A percentile compares a stretch with the other conserved stretches of the same genome.
Conservation (phyloP, 1,140 invertebrate species). For the Melipona quadrifasciata region DNA sequence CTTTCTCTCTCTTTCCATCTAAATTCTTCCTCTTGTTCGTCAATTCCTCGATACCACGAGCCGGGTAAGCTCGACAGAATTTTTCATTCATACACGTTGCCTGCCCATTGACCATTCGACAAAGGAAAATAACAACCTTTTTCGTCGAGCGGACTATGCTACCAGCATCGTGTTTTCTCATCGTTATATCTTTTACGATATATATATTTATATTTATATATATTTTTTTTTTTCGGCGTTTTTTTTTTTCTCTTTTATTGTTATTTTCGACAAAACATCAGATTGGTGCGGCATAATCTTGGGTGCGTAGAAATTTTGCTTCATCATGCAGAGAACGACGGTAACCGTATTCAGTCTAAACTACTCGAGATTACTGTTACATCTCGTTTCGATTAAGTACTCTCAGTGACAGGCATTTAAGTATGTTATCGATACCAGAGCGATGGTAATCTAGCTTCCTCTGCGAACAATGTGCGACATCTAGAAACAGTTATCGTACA, state of each 20-base stretch:
- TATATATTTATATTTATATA: neutral
- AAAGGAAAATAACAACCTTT: constrained; percentile 25
- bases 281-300: constrained; percentile 62
- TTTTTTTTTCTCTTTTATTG: neutral
- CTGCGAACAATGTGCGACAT: constrained; percentile 21
- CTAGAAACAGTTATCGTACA: constrained; percentile 5
- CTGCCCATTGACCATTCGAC: neutral
- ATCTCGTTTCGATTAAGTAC: constrained; percentile 48
- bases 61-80: constrained; percentile 22
- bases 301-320: constrained; percentile 70
- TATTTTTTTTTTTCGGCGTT: neutral
- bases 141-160: constrained; percentile 26
- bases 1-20: neutral
- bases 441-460: constrained; percentile 18
- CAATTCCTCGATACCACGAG: constrained; percentile 17
- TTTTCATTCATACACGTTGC: neutral
- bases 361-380: constrained; percentile 58
- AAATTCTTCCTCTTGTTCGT: neutral
- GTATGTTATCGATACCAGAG: constrained; percentile 50
- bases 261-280: constrained; percentile 21
- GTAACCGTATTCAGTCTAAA: constrained; percentile 62
- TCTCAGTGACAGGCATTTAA: constrained; percentile 61
- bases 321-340: constrained; percentile 64
- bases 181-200: neutral
- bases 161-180: constrained; percentile 9